A percentile compares a stretch with the other conserved stretches of the same genome.
phyloP scores from a whole-genome alignment of 1,140 invertebrate species.

The Drosophila lowei region DNA sequence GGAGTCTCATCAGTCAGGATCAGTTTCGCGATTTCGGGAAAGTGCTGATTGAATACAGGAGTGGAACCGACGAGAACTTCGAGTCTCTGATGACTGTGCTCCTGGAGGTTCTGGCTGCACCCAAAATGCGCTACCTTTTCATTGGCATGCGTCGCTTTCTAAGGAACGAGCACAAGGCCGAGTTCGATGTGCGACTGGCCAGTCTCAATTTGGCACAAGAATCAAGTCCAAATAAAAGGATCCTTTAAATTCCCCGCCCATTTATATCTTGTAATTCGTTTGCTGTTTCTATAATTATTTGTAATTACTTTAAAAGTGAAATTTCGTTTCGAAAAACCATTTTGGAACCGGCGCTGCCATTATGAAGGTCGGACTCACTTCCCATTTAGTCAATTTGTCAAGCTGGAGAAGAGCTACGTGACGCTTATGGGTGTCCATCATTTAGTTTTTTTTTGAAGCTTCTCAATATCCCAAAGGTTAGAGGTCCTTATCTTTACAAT shows the following conservation, averaged over 20 bases:
- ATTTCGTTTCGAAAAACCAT: too few relatives aligned
- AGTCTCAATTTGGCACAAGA: conserved; percentile 6
- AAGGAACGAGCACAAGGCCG: conserved; percentile 84
- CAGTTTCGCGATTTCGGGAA: conserved; percentile 86
- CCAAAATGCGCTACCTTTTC: conserved; percentile 85
- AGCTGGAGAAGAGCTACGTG: too few relatives aligned
- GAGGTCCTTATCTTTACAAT: too few relatives aligned
- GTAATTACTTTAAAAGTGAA: neutral
- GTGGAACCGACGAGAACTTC: conserved; percentile 84
- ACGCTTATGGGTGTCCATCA: too few relatives aligned
- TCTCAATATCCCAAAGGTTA: too few relatives aligned
- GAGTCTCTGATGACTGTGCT: conserved; percentile 84
- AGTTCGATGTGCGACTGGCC: conserved; percentile 82
- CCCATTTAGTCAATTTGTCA: too few relatives aligned
- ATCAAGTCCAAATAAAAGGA: neutral
- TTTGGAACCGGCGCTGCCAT: too few relatives aligned
- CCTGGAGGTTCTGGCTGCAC: conserved; percentile 84
- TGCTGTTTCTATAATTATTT: neutral
- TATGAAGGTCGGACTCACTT: too few relatives aligned
- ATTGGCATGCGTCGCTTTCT: conserved; percentile 86
- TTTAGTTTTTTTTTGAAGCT: too few relatives aligned
- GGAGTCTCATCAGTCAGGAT: conserved; percentile 82
- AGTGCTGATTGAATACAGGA: conserved; percentile 86
- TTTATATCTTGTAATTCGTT: neutral
- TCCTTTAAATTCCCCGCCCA: too few relatives aligned